Percentiles rank a stretch among this genome's conserved stretches.
Conservation (phyloP, 64 coral and sea anemone genomes). For the Montipora foliosa region DNA sequence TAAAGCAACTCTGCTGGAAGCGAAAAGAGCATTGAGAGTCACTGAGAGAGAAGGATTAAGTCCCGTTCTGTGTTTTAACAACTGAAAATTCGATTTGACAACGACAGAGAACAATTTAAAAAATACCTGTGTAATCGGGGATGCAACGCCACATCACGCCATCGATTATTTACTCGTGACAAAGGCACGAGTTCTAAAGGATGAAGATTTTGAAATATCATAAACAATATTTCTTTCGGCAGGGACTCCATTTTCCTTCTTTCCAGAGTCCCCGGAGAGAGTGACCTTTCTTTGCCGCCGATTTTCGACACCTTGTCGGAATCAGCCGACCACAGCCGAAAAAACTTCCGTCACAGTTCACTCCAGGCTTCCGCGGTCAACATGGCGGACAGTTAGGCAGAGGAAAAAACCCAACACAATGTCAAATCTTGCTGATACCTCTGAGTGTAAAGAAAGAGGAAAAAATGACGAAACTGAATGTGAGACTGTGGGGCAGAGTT, state of each 20-base stretch:
- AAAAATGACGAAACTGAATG: neutral
- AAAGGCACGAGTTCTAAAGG: constrained; percentile 26
- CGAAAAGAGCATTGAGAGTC: too few species aligned
- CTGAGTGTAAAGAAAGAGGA: neutral
- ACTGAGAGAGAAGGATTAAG: too few species aligned
- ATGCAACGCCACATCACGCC: constrained; percentile 4
- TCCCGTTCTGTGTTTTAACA: too few species aligned
- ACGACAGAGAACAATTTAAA: neutral
- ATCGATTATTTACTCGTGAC: constrained; percentile 4
- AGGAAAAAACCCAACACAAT: neutral
- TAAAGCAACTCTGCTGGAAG: too few species aligned
- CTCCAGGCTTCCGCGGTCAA: constrained; percentile 39
- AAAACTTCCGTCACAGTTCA: neutral
- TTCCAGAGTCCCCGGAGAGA: neutral
- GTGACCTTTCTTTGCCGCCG: too few species aligned
- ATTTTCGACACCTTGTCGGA: too few species aligned
- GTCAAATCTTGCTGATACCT: neutral
- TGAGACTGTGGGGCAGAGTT: neutral
- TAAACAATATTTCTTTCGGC: constrained; percentile 7
- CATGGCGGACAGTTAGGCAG: constrained; percentile 21
- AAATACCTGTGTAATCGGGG: constrained; percentile 39
- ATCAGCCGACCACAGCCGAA: too few species aligned
- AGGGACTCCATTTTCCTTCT: constrained; percentile 11
- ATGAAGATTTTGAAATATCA: constrained; percentile 31
- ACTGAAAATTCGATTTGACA: too few species aligned